phyloP scores from a whole-genome alignment of 2,113 vertebrate genomes.

The Aptenodytes patagonicus region DNA sequence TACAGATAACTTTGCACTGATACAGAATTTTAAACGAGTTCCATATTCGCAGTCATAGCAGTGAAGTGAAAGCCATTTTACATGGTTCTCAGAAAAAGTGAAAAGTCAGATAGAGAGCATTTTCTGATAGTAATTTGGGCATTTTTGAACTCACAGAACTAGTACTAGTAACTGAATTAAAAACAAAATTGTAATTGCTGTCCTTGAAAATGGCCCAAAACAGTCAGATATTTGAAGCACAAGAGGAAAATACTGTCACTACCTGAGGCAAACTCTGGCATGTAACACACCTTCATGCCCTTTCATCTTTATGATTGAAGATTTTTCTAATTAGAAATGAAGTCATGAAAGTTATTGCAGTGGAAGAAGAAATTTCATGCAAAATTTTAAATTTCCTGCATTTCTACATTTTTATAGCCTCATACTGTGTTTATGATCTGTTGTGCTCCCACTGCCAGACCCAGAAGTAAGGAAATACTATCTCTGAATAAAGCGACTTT shows the following conservation, averaged over 20 bases:
- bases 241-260: background rate
- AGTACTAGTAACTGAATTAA: background rate
- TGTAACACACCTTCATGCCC: background rate
- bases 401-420: background rate
- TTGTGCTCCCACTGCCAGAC: background rate
- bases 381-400: background rate
- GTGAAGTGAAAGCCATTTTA: background rate
- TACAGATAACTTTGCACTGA: background rate
- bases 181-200: background rate
- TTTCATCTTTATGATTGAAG: background rate
- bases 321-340: background rate
- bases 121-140: background rate
- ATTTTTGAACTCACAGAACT: background rate
- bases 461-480: background rate
- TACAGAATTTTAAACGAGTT: background rate
- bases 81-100: background rate
- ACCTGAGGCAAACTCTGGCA: background rate
- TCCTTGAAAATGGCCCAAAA: background rate
- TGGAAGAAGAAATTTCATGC: background rate
- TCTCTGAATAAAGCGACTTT: background rate
- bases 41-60: background rate
- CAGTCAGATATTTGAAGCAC: background rate
- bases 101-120: background rate
- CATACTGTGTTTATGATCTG: background rate
- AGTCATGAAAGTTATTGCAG: background rate